Evolutionary conservation across 2,113 vertebrate species (phyloP), one percentile per base, ranked within the genome.

Genomic region (Rhinolophus ferrumequinum): DNA sequence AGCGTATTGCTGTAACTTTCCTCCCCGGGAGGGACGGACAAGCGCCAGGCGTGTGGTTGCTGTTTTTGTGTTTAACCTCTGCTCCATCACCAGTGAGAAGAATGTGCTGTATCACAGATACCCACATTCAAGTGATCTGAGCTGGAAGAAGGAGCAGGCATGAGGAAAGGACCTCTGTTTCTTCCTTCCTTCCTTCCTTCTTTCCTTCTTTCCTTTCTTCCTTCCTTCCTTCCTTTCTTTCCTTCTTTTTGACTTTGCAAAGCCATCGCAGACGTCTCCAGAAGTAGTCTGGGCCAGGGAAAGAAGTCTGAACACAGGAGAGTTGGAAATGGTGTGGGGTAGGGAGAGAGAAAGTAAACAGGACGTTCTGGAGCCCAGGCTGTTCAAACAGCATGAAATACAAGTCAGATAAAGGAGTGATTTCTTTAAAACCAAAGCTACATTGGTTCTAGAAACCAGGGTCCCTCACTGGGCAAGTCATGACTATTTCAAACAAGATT

Each of bases 401-500:
- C 10, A 76, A 88, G 54, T 54, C 50, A 92, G 76, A 76, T 62
- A 81, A 38, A 81, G 30, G 30, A 26, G 0, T 47, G 38, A 72
- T 88, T 95, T 82, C n/a, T 96, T 96, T 54, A 70, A 73, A 69
- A 56, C 62, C 5, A 11, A 89, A 28, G 18, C 11, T 62, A 44
- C 50, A 33, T 3, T 72, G 14, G 35, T 73, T 82, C 64, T 95
- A 33, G 85, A 95, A 94, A 52, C 22, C 26, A 50, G n/a, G 19
- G 82, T 85, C 77, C 14, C 58, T 97, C 58, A 56, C 11, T 52
- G 85, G 62, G 47, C 18, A 66, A 95, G 64, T 79, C 18, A 8
- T 60, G n/a, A 60, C 19, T 58, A 6, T 94, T 91, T 91, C 67
- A 73, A 75, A 93, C n/a, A 52, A 67, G 90, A 90, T 93, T 67